Evolutionary conservation across 2,797 vertebrate genomes (phyloP).

Genomic region (Coilia nasus): DNA sequence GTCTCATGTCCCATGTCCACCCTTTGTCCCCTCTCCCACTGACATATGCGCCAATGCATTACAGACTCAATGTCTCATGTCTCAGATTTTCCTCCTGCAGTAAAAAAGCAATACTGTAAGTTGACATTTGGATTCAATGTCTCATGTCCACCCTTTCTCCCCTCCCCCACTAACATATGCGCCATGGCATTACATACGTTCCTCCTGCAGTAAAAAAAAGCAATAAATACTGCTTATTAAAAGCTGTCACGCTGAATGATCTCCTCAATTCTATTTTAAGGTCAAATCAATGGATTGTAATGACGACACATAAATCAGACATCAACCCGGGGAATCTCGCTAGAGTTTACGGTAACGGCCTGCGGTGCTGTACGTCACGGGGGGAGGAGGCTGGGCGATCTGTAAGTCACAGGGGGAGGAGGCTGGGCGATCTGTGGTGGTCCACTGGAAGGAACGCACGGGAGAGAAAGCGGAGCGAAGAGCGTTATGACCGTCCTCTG

Average conservation of each 20-base stretch:
- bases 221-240: conserved; percentile 22
- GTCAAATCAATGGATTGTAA: conserved; percentile 30
- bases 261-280: conserved; percentile 17
- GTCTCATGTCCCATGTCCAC: no score
- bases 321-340: background rate
- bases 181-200: background rate
- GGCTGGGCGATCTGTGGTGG: background rate
- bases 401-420: no score
- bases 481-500: conserved; percentile 23
- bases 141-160: conserved; percentile 31
- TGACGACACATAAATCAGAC: conserved; percentile 30
- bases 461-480: background rate
- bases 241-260: background rate
- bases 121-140: no score
- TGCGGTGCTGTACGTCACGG: background rate
- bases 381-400: background rate
- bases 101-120: no score
- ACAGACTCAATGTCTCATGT: no score
- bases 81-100: no score
- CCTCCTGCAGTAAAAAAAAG: conserved; percentile 8
- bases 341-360: background rate
- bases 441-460: background rate
- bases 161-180: conserved; percentile 36
- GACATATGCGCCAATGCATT: no score
- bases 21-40: no score